Conservation (phyloP, 2,888 invertebrate species). For the Baronia brevicornis region DNA sequence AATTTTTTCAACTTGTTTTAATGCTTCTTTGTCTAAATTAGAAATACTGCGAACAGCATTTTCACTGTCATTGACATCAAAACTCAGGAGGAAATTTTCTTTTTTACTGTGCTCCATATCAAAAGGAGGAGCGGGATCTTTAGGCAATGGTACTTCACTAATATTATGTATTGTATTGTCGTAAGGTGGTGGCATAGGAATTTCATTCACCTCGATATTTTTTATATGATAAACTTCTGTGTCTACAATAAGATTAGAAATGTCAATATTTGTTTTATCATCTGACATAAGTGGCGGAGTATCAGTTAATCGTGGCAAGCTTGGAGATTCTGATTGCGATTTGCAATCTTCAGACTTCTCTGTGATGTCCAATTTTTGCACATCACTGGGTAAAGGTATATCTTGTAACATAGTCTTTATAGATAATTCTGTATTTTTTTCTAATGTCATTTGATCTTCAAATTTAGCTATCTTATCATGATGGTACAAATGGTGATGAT, state of each 20-base stretch:
- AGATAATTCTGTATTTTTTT: conserved; percentile 34
- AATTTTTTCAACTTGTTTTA: conserved; percentile 43
- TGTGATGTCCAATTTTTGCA: conserved; percentile 29
- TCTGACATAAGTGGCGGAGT: conserved; percentile 59
- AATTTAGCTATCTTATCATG: conserved; percentile 64
- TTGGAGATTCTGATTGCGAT: conserved; percentile 69
- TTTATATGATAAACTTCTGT: conserved; percentile 36
- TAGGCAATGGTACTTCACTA: conserved; percentile 62
- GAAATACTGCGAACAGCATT: conserved; percentile 88
- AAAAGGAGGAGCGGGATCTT: conserved; percentile 43
- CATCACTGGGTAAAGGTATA: conserved; percentile 56
- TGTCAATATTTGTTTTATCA: conserved; percentile 3
- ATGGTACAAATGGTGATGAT: conserved; percentile 80
- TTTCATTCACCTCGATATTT: conserved; percentile 50
- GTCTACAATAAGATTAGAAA: conserved; percentile 10
- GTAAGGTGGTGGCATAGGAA: conserved; percentile 59
- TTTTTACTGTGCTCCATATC: conserved; percentile 34
- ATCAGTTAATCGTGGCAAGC: conserved; percentile 79
- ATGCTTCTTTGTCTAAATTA: conserved; percentile 55
- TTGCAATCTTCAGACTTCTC: conserved; percentile 47
- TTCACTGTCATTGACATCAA: conserved; percentile 80
- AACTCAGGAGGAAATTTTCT: conserved; percentile 80
- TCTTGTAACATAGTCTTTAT: conserved; percentile 49
- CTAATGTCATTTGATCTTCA: conserved; percentile 27
- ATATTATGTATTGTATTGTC: conserved; percentile 53